phyloP scores from a whole-genome alignment of 2,888 invertebrate genomes.

The Leptodirus hochenwartii region DNA sequence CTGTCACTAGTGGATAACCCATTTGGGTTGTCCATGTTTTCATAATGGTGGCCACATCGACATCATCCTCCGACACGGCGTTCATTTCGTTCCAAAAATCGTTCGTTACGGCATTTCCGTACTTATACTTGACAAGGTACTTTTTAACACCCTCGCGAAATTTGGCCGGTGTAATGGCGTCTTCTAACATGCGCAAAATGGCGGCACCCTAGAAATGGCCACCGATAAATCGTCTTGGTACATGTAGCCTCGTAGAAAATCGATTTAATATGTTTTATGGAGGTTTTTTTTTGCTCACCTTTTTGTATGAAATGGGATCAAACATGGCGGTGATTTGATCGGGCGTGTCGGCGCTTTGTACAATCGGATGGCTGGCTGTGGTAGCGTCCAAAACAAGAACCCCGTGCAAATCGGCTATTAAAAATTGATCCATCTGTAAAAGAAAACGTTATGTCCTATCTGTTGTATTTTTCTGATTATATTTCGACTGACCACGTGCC shows the following conservation, averaged over 20 bases:
- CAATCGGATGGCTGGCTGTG: slow-evolving; percentile 76
- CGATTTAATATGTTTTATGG: neutral
- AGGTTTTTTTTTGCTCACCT: slow-evolving; percentile 35
- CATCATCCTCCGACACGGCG: slow-evolving; percentile 29
- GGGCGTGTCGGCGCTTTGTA: slow-evolving; percentile 66
- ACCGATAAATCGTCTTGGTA: too few species aligned
- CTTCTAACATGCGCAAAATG: slow-evolving; percentile 74
- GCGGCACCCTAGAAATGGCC: slow-evolving; percentile 61
- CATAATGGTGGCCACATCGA: slow-evolving; percentile 44
- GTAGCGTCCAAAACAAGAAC: slow-evolving; percentile 62
- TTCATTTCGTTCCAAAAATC: slow-evolving; percentile 56
- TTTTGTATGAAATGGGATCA: slow-evolving; percentile 78
- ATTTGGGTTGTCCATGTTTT: slow-evolving; percentile 80
- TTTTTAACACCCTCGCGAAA: slow-evolving; percentile 56
- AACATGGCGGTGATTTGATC: slow-evolving; percentile 84
- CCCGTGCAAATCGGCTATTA: slow-evolving; percentile 48
- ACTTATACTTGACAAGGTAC: slow-evolving; percentile 53
- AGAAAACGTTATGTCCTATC: slow-evolving; percentile 6
- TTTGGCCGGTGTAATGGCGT: slow-evolving; percentile 49
- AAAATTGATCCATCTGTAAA: slow-evolving; percentile 57
- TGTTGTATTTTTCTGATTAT: neutral
- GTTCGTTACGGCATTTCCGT: slow-evolving; percentile 59
- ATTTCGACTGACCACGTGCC: slow-evolving; percentile 50
- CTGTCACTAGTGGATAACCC: slow-evolving; percentile 66
- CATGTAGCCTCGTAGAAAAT: too few species aligned